Evolutionary conservation across 2,888 invertebrate species (phyloP), one percentile per base, ranked within the genome.

Genomic region (Formica aserva): DNA sequence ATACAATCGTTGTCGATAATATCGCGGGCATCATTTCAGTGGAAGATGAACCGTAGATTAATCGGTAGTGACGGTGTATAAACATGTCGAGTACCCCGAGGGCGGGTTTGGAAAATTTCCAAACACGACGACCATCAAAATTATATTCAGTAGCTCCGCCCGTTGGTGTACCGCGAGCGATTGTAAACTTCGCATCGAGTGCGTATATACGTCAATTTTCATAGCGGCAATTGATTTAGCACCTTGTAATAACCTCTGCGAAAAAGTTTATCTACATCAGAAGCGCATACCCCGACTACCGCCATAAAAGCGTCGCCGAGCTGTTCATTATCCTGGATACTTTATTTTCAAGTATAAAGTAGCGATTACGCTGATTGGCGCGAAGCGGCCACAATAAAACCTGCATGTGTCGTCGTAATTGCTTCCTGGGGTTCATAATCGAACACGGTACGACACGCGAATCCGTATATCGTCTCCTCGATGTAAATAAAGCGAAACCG

Each of bases 361-460:
- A 9, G 71, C 71, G 71, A 52, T 41, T 45, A 35, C 35, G 55
- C 29, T n/a, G 71, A 62, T 78, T 1, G 11, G 9, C 41, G 55
- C 41, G 22, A 32, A 48, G n/a, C 15, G 32, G 29, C 32, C 29
- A 69, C 80, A 80, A 83, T 80, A 83, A 60, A 87, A 82, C 74
- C 55, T 57, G 69, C 60, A 69, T 84, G 71, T 69, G 62, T 65
- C 66, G 57, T 60, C 38, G 83, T 88, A 88, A 88, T 88, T 83
- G 84, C 84, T 87, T 88, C 86, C 88, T 86, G 84, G 1, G 48
- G 81, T 83, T 63, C 65, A 9, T n/a, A 78, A 41, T 82, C 78
- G 62, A 78, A 48, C 57, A 6, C 22, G 77, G 26, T 32, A 22
- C 41, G 29, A 65, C 52, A 66, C 82, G 65, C 76, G 45, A 74